A percentile compares a stretch with the other conserved stretches of the same genome.
phyloP scores from a whole-genome alignment of 30 jellyfish, hydroid and myxozoan species.

The Turritopsis rubra region DNA sequence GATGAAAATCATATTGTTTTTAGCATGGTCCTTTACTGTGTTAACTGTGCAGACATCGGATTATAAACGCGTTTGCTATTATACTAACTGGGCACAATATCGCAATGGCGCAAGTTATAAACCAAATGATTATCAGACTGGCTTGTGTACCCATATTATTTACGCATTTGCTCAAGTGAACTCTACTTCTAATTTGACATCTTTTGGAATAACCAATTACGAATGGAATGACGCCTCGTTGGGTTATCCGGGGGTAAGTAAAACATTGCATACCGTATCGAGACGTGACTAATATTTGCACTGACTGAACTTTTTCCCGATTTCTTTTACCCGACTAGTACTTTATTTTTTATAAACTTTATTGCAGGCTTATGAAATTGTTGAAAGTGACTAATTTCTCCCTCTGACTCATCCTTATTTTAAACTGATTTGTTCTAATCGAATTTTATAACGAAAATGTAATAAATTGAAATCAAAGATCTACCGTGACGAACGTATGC shows the following conservation, averaged over 20 bases:
- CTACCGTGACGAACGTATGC: not conserved
- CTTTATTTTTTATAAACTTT: no score
- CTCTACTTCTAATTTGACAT: no score
- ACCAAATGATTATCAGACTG: not conserved
- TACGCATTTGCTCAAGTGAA: constrained; percentile 6
- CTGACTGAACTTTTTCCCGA: not conserved
- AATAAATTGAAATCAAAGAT: not conserved
- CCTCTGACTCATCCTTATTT: no score
- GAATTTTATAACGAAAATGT: not conserved
- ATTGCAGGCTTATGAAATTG: no score
- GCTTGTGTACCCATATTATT: constrained; percentile 22
- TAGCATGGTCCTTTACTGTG: not conserved
- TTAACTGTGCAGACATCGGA: not conserved
- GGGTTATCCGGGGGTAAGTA: constrained; percentile 14
- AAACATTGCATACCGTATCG: not conserved
- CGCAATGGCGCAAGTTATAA: constrained; percentile 9
- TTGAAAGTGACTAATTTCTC: no score
- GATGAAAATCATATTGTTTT: not conserved
- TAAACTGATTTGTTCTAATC: no score
- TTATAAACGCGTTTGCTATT: constrained; percentile 14
- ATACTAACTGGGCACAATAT: constrained; percentile 26
- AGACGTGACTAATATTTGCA: not conserved
- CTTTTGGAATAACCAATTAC: not conserved
- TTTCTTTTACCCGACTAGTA: no score
- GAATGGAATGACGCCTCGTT: not conserved